Evolutionary conservation across 2,797 vertebrate genomes (phyloP).

Genomic region (Enteromius radiatus): DNA sequence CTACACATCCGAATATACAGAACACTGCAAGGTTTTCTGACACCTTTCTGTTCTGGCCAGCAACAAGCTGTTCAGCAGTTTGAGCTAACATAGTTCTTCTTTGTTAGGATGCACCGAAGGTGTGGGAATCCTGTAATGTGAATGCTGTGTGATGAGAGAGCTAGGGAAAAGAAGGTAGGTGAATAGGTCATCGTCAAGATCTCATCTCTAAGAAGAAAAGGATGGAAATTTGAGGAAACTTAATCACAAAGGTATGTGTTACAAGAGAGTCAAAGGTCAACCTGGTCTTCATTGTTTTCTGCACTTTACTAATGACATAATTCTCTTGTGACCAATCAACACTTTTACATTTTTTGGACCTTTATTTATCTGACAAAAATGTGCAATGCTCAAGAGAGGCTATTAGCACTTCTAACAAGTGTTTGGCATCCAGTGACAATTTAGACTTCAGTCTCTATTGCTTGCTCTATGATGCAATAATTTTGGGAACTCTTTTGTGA

Average conservation of each 20-base stretch:
- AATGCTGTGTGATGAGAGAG: not conserved
- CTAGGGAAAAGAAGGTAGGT: not conserved
- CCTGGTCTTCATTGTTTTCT: not conserved
- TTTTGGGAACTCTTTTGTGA: slow-evolving; percentile 14
- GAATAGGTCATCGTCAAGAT: not conserved
- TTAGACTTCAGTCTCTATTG: not conserved
- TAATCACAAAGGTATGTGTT: not conserved
- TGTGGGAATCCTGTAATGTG: not conserved
- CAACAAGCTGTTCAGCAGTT: not conserved
- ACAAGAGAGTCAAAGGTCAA: slow-evolving; percentile 11
- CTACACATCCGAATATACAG: too few species aligned
- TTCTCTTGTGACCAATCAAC: slow-evolving; percentile 10
- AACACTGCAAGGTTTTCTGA: too few species aligned
- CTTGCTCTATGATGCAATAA: not conserved
- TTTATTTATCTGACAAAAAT: not conserved
- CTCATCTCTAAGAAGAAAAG: not conserved
- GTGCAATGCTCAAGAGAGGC: not conserved
- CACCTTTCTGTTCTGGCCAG: too few species aligned
- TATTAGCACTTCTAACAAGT: not conserved
- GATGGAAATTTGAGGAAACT: not conserved
- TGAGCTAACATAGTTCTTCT: not conserved
- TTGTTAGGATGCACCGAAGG: not conserved
- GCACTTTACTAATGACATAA: not conserved
- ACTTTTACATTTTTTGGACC: not conserved
- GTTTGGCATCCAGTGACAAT: not conserved